These are phyloP conservation scores for Cryptocephalus primarius DNA, from an alignment of 2,888 invertebrate species.

Conservation along the genomic window DNA sequence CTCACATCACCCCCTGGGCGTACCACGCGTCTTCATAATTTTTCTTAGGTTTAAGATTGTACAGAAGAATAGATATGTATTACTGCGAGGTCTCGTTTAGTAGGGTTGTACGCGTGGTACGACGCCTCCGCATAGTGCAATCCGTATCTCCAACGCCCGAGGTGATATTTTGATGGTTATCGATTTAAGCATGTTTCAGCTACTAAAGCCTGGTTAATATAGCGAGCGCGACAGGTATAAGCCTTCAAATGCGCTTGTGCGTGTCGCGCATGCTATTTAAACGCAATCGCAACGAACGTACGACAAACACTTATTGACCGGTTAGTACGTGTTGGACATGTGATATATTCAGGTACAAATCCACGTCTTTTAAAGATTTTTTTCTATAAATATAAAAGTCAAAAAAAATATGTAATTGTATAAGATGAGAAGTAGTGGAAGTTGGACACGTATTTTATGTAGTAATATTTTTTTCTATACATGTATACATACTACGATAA, in stretches of 20 bases:
- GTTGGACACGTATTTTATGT: slow-evolving; percentile 9
- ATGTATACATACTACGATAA: background rate
- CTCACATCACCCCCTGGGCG: too few relatives aligned
- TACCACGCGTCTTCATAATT: too few relatives aligned
- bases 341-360: slow-evolving; percentile 15
- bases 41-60: too few relatives aligned
- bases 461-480: background rate
- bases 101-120: too few relatives aligned
- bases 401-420: slow-evolving; percentile 3
- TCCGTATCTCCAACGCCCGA: background rate
- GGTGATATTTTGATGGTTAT: slow-evolving; percentile 8
- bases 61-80: too few relatives aligned
- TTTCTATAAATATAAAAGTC: slow-evolving; percentile 4
- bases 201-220: slow-evolving; percentile 9
- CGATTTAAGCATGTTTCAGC: slow-evolving; percentile 9
- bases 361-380: slow-evolving; percentile 12
- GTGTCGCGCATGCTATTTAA: too few relatives aligned
- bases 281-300: too few relatives aligned
- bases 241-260: background rate
- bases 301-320: slow-evolving; percentile 1
- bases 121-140: background rate
- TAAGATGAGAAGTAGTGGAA: slow-evolving; percentile 10
- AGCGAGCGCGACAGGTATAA: too few relatives aligned
- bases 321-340: slow-evolving; percentile 11
- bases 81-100: too few relatives aligned